Evolutionary conservation across 2,797 vertebrate species (phyloP).

Genomic region (Syngnathus rostellatus): DNA sequence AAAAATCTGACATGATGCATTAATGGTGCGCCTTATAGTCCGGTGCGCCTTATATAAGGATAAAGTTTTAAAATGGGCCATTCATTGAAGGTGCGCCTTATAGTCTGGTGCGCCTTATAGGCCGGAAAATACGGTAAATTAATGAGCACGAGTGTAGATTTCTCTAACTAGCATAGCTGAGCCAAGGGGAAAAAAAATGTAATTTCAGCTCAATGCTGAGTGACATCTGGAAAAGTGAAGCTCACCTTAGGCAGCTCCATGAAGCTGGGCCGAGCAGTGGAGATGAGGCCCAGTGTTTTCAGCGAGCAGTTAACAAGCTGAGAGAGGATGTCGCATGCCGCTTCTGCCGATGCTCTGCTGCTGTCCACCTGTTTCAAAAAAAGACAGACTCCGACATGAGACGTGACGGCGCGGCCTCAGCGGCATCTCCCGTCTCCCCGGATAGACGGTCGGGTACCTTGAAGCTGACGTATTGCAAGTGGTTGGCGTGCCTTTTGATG

Average conservation of each 20-base stretch:
- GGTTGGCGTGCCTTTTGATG: conserved; percentile 90
- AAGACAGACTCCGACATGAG: not conserved
- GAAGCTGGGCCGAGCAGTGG: conserved; percentile 93
- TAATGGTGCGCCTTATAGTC: too few relatives aligned
- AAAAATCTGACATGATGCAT: too few relatives aligned
- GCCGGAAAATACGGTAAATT: too few relatives aligned
- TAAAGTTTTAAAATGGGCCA: too few relatives aligned
- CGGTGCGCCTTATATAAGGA: too few relatives aligned
- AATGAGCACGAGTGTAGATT: too few relatives aligned
- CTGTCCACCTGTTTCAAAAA: conserved; percentile 81
- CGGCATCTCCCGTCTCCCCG: not conserved
- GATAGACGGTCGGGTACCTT: conserved; percentile 71
- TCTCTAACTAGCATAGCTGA: too few relatives aligned
- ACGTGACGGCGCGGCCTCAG: not conserved
- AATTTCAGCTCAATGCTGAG: too few relatives aligned
- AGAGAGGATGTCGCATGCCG: conserved; percentile 92
- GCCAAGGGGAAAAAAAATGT: too few relatives aligned
- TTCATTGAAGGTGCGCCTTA: too few relatives aligned
- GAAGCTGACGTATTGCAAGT: conserved; percentile 96
- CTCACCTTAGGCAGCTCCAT: conserved; percentile 94
- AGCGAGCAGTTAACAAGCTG: conserved; percentile 95
- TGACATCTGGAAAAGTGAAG: too few relatives aligned
- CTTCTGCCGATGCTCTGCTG: conserved; percentile 94
- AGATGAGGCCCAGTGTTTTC: conserved; percentile 94
- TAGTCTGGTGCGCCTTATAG: too few relatives aligned